Conservation (phyloP, 2,113 vertebrate species). For the Tachuris rubrigastra region DNA sequence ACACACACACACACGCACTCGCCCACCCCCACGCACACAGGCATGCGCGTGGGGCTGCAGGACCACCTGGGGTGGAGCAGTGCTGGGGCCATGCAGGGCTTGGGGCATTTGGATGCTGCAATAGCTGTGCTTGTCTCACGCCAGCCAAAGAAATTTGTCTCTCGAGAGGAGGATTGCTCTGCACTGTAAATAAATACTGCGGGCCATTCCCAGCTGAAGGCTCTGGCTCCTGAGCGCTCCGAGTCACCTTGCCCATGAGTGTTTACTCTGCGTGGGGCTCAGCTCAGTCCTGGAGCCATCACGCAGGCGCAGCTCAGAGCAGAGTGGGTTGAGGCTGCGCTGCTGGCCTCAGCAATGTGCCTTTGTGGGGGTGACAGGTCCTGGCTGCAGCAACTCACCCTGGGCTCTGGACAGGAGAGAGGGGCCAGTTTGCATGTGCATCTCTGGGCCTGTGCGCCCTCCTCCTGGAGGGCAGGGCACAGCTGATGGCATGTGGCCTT, state of each 20-base stretch:
- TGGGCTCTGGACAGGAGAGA: neutral
- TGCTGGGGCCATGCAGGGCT: slow-evolving; percentile 61
- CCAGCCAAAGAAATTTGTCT: slow-evolving; percentile 79
- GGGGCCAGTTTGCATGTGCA: neutral
- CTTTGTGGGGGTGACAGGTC: slow-evolving; percentile 51
- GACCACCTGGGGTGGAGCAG: slow-evolving; percentile 45
- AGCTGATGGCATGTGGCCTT: neutral
- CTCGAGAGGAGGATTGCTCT: slow-evolving; percentile 17
- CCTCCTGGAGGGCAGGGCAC: neutral
- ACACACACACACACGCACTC: slow-evolving; percentile 17
- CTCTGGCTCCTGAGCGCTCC: slow-evolving; percentile 33
- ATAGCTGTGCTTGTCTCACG: slow-evolving; percentile 73
- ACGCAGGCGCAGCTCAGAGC: neutral
- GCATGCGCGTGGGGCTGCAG: slow-evolving; percentile 40
- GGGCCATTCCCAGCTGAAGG: slow-evolving; percentile 27
- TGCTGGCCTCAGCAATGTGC: slow-evolving; percentile 65
- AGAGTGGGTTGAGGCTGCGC: neutral
- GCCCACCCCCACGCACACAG: neutral
- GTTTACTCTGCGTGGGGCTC: slow-evolving; percentile 12
- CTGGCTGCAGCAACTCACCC: neutral
- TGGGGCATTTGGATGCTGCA: slow-evolving; percentile 20
- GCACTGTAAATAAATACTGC: slow-evolving; percentile 34
- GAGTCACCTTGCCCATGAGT: slow-evolving; percentile 57
- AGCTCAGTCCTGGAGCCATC: neutral
- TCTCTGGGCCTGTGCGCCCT: neutral